phyloP scores from a whole-genome alignment of 1,140 invertebrate genomes.

The Lucilia sericata region DNA sequence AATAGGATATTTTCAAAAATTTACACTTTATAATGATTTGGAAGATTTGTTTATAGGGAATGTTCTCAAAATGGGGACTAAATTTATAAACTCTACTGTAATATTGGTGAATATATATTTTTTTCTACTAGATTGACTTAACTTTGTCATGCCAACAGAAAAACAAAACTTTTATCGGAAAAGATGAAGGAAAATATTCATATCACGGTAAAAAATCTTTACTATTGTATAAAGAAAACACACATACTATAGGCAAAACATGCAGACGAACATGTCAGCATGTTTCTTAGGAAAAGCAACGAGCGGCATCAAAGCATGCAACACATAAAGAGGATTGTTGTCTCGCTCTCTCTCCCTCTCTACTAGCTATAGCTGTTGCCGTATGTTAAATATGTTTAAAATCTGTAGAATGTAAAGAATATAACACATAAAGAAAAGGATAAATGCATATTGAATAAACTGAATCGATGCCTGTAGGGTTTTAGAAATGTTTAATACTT shows the following conservation, averaged over 20 bases:
- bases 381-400: neutral
- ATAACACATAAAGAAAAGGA: neutral
- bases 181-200: neutral
- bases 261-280: neutral
- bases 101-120: no score
- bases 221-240: neutral
- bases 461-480: conserved; percentile 38
- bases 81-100: no score
- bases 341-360: neutral
- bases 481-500: neutral
- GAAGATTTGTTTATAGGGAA: no score
- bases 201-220: neutral
- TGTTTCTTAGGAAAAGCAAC: neutral
- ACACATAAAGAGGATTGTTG: neutral
- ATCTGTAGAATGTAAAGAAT: neutral
- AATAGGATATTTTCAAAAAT: no score
- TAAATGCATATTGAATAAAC: conserved; percentile 46
- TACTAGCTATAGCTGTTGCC: neutral
- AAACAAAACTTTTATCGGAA: no score
- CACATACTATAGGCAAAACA: neutral
- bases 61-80: no score
- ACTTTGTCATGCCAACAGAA: no score
- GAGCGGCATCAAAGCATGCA: neutral
- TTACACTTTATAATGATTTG: no score
- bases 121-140: no score